Evolutionary conservation across 1,140 invertebrate species (phyloP), one percentile per base, ranked within the genome.

Genomic region (Heliconius congener): DNA sequence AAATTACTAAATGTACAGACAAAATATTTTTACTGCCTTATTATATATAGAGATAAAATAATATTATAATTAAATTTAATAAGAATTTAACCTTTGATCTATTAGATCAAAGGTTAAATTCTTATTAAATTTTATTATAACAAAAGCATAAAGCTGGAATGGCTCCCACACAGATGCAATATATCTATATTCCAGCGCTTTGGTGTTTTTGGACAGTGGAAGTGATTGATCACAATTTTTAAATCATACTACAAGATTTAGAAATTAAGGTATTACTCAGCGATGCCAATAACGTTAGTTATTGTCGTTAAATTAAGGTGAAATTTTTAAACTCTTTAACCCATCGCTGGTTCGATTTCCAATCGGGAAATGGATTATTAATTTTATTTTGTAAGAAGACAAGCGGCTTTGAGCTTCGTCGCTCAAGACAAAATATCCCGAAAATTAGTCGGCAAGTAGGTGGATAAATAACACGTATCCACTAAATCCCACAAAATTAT

Each of bases 141-240:
- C 11, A 30, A 66, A 66, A 16, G 5, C 23, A 16, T 30, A 30
- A 27, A 66, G 3, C 27, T 30, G 9, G 4, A 30, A 66, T 16
- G 18, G 23, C 9, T 66, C 23, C 13, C 60, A 27, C 60, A 66
- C 27, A 66, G 27, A 66, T 23, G 23, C 11, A 66, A 66, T 66
- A 66, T 27, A 66, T 30, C 60, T 66, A 27, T 3, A 30, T 66
- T 66, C 1, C 30, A 27, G 11, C 3, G 60, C 60, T 66, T 16
- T 13, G 60, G 60, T 66, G 60, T 30, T 66, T 6, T 30, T 13
- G 13, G 60, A 37, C 6, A 37, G 60, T 30, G 60, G 60, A 66
- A 66, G 60, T 66, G 27, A 66, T 66, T n/a, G 60, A 66, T 66
- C 60, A 66, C 60, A 30, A 66, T 23, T 60, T 60, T 27, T 60